Evolutionary conservation across 2,888 invertebrate species (phyloP), one percentile per base, ranked within the genome.

Genomic region (Cheilosia variabilis): DNA sequence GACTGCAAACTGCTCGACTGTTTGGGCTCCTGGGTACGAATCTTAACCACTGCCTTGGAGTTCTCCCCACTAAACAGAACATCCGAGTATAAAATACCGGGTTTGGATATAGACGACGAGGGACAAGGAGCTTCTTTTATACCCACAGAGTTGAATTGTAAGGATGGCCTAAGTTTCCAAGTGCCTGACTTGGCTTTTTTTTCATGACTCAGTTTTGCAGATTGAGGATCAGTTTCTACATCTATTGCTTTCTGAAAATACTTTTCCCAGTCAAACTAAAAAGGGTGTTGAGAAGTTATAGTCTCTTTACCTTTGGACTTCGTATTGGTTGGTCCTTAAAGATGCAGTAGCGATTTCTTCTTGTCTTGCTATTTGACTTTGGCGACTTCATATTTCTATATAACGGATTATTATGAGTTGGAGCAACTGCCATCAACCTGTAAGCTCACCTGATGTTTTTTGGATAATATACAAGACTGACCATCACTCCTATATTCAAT

Each of bases 321-420:
- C 72, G 77, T 17, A 34, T 31, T 3, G 31, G 50, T 22, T 63
- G 57, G 2, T 86, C 76, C 17, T 62, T 86, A 1, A 62, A 52
- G 2, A 68, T 19, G 31, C 62, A 62, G 1, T 66, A 45, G 7
- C 76, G 75, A 34, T 52, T 81, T 19, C 81, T 45, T 43, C 66
- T 66, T 0, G 77, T 41, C 27, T 57, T 76, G 57, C 58, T 10
- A 13, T 55, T 81, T 1, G 72, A 45, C 58, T 86, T 86, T 37
- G 62, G 52, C 13, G 72, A 68, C 37, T 86, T 86, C 72, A 86
- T 77, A 34, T 81, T 86, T 63, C 80, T 80, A 7, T 65, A 7
- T 27, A 65, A 47, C 9, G 37, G n/a, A 60, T 19, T 3, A n/a
- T 24, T 47, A 2, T 13, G 4, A 19, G 5, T 3, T 19, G 4